Conservation (phyloP, 2,113 vertebrate species). For the Propithecus coquereli region DNA sequence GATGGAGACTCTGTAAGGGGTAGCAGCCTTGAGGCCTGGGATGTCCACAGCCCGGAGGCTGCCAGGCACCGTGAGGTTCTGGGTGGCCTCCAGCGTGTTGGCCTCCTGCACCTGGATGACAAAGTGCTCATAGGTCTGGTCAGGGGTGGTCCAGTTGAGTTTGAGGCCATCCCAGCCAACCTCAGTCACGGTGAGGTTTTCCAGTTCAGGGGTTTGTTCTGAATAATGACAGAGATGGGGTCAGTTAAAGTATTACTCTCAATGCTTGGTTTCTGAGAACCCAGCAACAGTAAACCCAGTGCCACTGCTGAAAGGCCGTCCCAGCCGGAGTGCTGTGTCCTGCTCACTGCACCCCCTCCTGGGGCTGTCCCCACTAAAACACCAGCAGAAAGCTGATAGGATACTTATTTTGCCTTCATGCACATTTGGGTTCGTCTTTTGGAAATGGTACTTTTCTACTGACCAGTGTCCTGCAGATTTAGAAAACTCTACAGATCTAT, state of each 20-base stretch:
- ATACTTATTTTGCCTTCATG: not conserved
- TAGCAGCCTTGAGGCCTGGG: constrained; percentile 86
- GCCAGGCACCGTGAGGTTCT: constrained; percentile 85
- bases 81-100: constrained; percentile 78
- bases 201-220: constrained; percentile 55
- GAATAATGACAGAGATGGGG: constrained; percentile 63
- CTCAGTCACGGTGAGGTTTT: constrained; percentile 80
- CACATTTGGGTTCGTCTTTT: not conserved
- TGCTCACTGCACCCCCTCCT: fast-evolving
- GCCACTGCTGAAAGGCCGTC: fast-evolving
- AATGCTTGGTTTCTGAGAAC: not conserved
- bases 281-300: not conserved
- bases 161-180: constrained; percentile 91
- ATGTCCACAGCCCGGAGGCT: constrained; percentile 81
- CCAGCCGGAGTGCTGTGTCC: fast-evolving
- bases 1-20: constrained; percentile 88
- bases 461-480: not conserved
- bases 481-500: not conserved
- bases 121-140: constrained; percentile 87
- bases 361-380: fast-evolving
- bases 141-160: constrained; percentile 89
- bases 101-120: constrained; percentile 90
- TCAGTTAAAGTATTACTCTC: constrained; percentile 63
- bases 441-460: not conserved
- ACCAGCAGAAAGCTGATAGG: not conserved